Conservation (phyloP, 2,113 vertebrate species). For the Zapornia atra region DNA sequence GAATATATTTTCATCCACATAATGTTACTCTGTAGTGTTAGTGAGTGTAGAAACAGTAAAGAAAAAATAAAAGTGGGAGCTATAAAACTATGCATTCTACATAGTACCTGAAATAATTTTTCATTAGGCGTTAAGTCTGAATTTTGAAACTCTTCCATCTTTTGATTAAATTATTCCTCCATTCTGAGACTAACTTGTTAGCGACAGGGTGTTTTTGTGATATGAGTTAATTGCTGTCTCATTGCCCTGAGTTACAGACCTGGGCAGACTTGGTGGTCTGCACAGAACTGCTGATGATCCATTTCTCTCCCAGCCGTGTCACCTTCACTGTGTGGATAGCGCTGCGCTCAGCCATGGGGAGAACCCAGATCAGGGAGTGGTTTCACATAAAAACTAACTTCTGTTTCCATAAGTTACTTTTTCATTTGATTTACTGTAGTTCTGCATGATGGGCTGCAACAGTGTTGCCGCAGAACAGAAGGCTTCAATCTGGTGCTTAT, state of each 20-base stretch:
- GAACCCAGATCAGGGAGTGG: background rate
- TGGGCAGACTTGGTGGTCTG: background rate
- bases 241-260: background rate
- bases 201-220: background rate
- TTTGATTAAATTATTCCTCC: background rate
- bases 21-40: background rate
- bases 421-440: background rate
- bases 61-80: background rate
- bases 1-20: background rate
- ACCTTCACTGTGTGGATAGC: background rate
- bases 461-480: background rate
- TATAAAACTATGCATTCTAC: background rate
- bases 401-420: background rate
- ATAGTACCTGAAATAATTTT: background rate
- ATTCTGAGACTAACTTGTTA: background rate
- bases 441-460: background rate
- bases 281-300: background rate
- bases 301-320: background rate
- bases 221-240: background rate
- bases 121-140: background rate
- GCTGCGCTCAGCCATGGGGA: background rate
- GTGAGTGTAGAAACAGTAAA: background rate
- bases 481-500: background rate
- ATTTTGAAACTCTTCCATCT: background rate
- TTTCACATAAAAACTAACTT: background rate